Base-by-base conservation (phyloP, 2,888 invertebrate species). In the Dasysyrphus tricinctus region DNA sequence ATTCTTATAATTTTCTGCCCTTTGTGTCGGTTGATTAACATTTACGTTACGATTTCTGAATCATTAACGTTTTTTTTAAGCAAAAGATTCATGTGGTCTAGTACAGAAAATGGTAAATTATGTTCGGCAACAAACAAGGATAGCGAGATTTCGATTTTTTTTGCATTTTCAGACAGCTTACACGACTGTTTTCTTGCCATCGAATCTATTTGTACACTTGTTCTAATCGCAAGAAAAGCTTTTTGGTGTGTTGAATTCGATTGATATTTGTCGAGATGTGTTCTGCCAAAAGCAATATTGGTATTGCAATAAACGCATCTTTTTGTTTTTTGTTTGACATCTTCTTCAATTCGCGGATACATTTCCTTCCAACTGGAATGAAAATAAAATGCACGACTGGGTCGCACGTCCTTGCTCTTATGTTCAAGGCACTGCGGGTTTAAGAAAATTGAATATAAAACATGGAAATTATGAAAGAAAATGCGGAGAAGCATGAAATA, bases 101-200 rank as follows among this genome's bases (percentile, higher is more conserved):
- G 56, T 9, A 57, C 34, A n/a, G 56, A 24, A 67, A 67, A 67
- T 37, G 49, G 34, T 32, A 67, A 67, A 67, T 51, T 63, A 39
- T 63, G 63, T n/a, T 47, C 47, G 39, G 63, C 63, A 5, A 63
- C 63, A 12, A 63, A 63, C 3, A 42, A 12, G 3, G 47, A 44
- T 6, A 42, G 24, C 6, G 63, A 44, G 4, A 63, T 19, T 47
- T 63, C 63, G 6, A 63, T n/a, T 44, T 47, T 47, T 63, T 47
- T 44, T 63, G 63, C 12, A 47, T 29, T 63, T 29, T 63, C 63
- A 1, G 39, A 39, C 3, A 32, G 7, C 24, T 63, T 63, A n/a
- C 63, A 47, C 14, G 29, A 6, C 39, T 63, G 14, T 56, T 24
- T 44, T 59, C 5, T 37, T 5, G 14, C 42, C 8, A 61, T 19